phyloP scores from a whole-genome alignment of 2,797 vertebrate genomes.

The Hydrocynus forskahlii region DNA sequence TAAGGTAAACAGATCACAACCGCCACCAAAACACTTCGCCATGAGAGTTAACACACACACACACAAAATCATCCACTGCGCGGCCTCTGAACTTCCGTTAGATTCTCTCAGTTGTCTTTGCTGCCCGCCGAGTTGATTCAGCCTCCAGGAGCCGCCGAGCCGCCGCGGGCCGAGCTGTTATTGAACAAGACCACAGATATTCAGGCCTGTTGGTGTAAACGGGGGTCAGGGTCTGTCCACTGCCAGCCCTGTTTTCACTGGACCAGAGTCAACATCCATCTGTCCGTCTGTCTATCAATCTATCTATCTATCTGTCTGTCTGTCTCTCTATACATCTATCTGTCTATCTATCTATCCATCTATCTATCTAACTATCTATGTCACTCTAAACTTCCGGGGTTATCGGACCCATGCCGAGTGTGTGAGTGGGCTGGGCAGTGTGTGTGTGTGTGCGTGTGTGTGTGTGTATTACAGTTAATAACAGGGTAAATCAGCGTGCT shows the following conservation, averaged over 20 bases:
- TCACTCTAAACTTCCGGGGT: too few species aligned
- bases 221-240: constrained; percentile 69
- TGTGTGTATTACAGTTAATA: constrained; percentile 79
- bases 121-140: constrained; percentile 65
- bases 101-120: constrained; percentile 31
- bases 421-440: constrained; percentile 51
- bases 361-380: not conserved
- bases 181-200: constrained; percentile 72
- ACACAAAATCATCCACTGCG: too few species aligned
- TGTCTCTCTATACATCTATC: not conserved
- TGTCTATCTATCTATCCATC: not conserved
- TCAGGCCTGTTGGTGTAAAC: constrained; percentile 78
- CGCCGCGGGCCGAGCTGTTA: constrained; percentile 66
- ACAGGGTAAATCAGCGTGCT: constrained; percentile 72
- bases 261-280: constrained; percentile 66
- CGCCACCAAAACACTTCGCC: too few species aligned
- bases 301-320: not conserved
- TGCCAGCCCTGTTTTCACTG: constrained; percentile 72
- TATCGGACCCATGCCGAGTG: too few species aligned
- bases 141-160: constrained; percentile 61
- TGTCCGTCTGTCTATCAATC: constrained; percentile 17
- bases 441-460: constrained; percentile 72
- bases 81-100: constrained; percentile 13
- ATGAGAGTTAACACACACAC: too few species aligned
- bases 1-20: too few species aligned